A percentile compares a stretch with the other conserved stretches of the same genome.
Evolutionary conservation across 2,888 invertebrate species (phyloP).

Genomic region (Diloba caeruleocephala): DNA sequence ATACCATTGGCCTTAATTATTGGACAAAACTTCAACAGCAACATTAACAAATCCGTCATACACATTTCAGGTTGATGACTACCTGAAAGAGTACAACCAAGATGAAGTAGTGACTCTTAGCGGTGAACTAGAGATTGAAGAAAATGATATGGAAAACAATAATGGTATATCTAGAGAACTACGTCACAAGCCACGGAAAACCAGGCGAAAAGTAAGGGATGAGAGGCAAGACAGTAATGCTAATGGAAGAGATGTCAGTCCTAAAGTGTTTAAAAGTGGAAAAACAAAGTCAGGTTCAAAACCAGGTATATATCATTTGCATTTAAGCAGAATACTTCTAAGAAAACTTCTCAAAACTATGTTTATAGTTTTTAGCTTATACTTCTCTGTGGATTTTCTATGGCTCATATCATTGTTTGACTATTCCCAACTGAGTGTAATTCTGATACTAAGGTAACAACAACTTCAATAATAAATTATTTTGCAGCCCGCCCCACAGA

Average conservation of each 20-base stretch:
- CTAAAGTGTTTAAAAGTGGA: conserved; percentile 82
- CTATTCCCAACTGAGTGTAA: too few relatives aligned
- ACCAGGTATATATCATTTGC: conserved; percentile 63
- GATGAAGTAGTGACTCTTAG: conserved; percentile 86
- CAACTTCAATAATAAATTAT: not conserved
- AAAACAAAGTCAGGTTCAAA: conserved; percentile 72
- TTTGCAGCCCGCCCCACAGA: conserved; percentile 83
- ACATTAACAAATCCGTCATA: not conserved
- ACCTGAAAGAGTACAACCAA: conserved; percentile 85
- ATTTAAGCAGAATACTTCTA: not conserved
- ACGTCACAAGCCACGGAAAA: conserved; percentile 81
- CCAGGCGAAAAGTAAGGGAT: conserved; percentile 79
- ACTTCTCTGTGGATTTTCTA: too few relatives aligned
- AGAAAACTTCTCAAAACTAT: not conserved
- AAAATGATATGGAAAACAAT: conserved; percentile 83
- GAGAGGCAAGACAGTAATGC: conserved; percentile 76
- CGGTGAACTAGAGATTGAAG: conserved; percentile 85
- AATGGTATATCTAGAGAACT: conserved; percentile 78
- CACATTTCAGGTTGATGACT: conserved; percentile 81
- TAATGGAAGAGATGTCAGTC: conserved; percentile 82
- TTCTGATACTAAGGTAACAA: too few relatives aligned
- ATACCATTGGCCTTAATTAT: too few relatives aligned
- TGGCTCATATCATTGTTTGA: too few relatives aligned
- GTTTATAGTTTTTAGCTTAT: not conserved
- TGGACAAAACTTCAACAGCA: too few relatives aligned